Evolutionary conservation across 2,888 invertebrate genomes (phyloP), one percentile per base, ranked within the genome.

Genomic region (Cerceris rybyensis): DNA sequence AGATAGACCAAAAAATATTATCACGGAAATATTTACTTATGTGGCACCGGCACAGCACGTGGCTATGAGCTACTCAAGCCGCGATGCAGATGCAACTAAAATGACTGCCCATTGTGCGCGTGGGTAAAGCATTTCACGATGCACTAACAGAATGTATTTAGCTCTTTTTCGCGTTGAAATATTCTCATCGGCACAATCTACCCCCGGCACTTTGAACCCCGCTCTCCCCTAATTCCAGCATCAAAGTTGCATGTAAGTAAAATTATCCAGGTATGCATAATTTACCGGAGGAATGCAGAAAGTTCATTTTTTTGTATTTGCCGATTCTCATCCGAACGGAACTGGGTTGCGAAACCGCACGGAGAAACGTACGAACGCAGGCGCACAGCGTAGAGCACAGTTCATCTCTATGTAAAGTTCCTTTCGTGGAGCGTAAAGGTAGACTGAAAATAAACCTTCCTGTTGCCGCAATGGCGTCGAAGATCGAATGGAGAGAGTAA

Each of bases 391-490:
- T 28, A 28, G 28, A 28, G 28, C 1, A 28, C 28, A 17, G 16
- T 16, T 66, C 65, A 28, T 73, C 60, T 70, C 49, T 61, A 60
- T 59, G 73, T 57, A 39, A 64, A 59, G 65, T 73, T 74, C 54
- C 64, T 82, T 77, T 66, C 82, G 64, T 54, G 55, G 54, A 54
- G 55, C 70, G 70, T 67, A 80, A 80, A 78, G 80, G 75, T 80
- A 42, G 82, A 80, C 82, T 81, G 84, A 77, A 82, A 85, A 84
- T 85, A 84, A 84, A 85, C 71, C 70, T 74, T 80, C 73, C 75
- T 60, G 68, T 71, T 80, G 73, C 75, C 65, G 81, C 74, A 68
- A 72, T 59, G 68, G 70, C 72, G 52, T 69, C 69, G 55, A 46
- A 14, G 72, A 54, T 58, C 59, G 54, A 57, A 49, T 64, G 54